Evolutionary conservation across 2,888 invertebrate genomes (phyloP), one percentile per base, ranked within the genome.

Genomic region (Arenicola marina): DNA sequence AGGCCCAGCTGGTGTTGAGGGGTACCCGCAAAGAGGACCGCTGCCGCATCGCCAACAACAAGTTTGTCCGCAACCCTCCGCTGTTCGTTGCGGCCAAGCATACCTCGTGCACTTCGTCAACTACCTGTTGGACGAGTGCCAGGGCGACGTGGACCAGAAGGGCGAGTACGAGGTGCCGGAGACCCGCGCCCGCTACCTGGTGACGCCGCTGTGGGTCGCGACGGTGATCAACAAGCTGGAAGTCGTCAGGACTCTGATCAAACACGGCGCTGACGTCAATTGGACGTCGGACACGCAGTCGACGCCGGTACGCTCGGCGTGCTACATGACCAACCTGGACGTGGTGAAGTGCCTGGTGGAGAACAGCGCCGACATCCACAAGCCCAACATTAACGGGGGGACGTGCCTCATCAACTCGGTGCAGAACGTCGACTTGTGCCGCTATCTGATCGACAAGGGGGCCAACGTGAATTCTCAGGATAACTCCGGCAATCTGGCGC

Each of bases 331-430:
- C 43, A 79, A 80, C 68, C 71, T 76, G 4, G 73, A 75, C 2
- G 72, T 77, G 21, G 77, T 78, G 1, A 69, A 67, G 45, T 64
- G 57, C 29, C 59, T 70, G 2, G 56, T 56, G 2, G 78, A 78
- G 26, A 70, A 81, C 58, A 79, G 79, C 11, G 83, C 83, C 0
- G 77, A 84, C 61, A 89, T 93, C 71, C 88, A 89, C 74, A 88
- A 88, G 72, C 89, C 94, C 3, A 95, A 95, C 85, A 91, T 91
- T 81, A 92, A 92, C 84, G 95, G 95, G 62, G 95, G 95, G 64
- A 94, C 95, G 1, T 95, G 95, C 83, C 87, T 95, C 67, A 95
- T 95, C 75, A 95, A 95, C 85, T 91, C 93, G 1, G 93, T 95
- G 69, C 95, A 95, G 85, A 92, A 91, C 74, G 89, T 89, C 63